Conservation (phyloP, 1,140 invertebrate genomes). For the Caenorhabditis inopinata region DNA sequence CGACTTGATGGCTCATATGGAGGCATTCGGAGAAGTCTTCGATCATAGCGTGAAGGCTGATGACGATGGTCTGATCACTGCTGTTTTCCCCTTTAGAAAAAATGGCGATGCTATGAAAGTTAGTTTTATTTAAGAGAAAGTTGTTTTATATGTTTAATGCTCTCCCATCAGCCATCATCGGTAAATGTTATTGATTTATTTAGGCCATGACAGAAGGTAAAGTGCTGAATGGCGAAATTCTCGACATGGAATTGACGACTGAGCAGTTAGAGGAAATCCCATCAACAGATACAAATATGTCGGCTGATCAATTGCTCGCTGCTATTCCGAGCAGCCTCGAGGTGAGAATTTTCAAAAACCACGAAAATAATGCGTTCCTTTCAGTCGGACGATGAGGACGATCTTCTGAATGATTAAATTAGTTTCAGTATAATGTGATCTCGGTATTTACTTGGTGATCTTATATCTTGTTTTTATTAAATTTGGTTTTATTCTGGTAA, state of each 20-base stretch:
- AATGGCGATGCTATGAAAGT: neutral
- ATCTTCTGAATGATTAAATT: neutral
- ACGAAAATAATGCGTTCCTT: neutral
- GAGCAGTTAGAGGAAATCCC: neutral
- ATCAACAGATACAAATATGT: conserved; percentile 12
- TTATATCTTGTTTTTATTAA: neutral
- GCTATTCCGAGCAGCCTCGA: conserved; percentile 3
- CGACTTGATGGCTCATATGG: conserved; percentile 37
- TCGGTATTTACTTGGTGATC: neutral
- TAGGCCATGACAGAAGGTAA: neutral
- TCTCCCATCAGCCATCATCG: no score
- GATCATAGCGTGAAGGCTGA: conserved; percentile 27
- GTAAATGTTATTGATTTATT: neutral
- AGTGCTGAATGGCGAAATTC: neutral
- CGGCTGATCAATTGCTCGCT: neutral
- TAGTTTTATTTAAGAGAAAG: neutral
- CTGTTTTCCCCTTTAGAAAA: neutral
- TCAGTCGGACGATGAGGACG: conserved; percentile 15
- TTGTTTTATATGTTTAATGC: no score
- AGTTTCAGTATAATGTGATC: neutral
- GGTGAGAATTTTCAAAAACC: neutral
- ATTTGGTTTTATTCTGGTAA: neutral
- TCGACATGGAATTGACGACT: conserved; percentile 9
- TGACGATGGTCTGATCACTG: neutral
- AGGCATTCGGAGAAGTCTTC: conserved; percentile 28